These are phyloP conservation scores for Dryobotodes eremita DNA, from an alignment of 2,888 invertebrate genomes.

Conservation along the genomic window DNA sequence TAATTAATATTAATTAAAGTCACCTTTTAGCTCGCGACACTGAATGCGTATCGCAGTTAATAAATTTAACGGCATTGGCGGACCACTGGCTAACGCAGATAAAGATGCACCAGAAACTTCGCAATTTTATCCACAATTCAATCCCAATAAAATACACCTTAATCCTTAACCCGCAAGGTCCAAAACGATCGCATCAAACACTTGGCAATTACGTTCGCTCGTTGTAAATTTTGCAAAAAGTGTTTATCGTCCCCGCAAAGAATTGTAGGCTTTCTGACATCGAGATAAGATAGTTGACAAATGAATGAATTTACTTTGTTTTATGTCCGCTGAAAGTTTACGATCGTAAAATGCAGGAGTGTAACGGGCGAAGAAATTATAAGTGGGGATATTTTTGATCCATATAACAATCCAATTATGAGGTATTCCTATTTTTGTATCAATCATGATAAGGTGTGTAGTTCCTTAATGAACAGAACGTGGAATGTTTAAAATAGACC, in stretches of 20 bases:
- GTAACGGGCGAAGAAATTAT: conserved; percentile 62
- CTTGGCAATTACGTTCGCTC: conserved; percentile 68
- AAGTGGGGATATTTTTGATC: conserved; percentile 55
- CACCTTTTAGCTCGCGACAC: conserved; percentile 89
- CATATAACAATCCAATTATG: conserved; percentile 50
- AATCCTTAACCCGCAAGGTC: conserved; percentile 48
- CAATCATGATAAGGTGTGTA: conserved; percentile 56
- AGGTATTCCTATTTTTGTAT: conserved; percentile 46
- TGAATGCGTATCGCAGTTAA: conserved; percentile 90
- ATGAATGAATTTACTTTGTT: conserved; percentile 71
- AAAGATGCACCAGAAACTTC: conserved; percentile 84
- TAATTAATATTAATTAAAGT: conserved; percentile 91
- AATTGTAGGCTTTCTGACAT: conserved; percentile 76
- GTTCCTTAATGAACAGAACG: conserved; percentile 52
- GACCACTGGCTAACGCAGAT: conserved; percentile 84
- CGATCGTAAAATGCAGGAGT: conserved; percentile 67
- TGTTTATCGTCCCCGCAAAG: conserved; percentile 72
- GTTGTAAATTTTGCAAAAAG: conserved; percentile 74
- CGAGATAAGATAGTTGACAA: conserved; percentile 76
- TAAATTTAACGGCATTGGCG: conserved; percentile 89
- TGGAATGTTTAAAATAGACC: conserved; percentile 53
- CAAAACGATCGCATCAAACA: conserved; percentile 40
- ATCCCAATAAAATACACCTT: conserved; percentile 63
- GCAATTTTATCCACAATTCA: conserved; percentile 64
- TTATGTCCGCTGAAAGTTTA: conserved; percentile 70